Percentiles rank a stretch among this genome's conserved stretches.
These are phyloP conservation scores for Chironomus striatipennis DNA, from an alignment of 1,140 invertebrate genomes.

Conservation along the genomic window DNA sequence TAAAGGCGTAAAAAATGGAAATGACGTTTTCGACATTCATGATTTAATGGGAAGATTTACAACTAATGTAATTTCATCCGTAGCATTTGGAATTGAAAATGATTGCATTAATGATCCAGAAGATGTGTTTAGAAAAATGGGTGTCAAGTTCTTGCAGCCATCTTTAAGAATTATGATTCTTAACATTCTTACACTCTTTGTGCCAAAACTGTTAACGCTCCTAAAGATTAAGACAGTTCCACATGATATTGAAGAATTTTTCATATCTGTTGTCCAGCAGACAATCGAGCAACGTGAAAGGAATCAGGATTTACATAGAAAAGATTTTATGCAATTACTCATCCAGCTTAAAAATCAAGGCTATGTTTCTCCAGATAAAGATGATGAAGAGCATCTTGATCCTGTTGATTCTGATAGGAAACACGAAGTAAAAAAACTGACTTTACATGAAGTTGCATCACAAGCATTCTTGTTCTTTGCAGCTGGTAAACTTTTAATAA, in stretches of 20 bases:
- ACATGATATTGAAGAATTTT: slow-evolving; percentile 32
- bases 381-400: neutral
- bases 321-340: slow-evolving; percentile 34
- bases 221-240: slow-evolving; percentile 27
- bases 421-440: neutral
- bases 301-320: slow-evolving; percentile 29
- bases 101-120: slow-evolving; percentile 33
- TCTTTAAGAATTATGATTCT: slow-evolving; percentile 25
- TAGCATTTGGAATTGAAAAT: slow-evolving; percentile 37
- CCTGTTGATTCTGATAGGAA: neutral
- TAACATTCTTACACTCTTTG: slow-evolving; percentile 27
- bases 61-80: slow-evolving; percentile 35
- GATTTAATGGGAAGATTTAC: slow-evolving; percentile 32
- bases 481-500: slow-evolving; percentile 33
- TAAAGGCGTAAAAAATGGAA: slow-evolving; percentile 25
- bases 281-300: slow-evolving; percentile 33
- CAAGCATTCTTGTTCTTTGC: slow-evolving; percentile 30
- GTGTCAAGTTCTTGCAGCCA: slow-evolving; percentile 30
- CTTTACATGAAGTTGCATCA: slow-evolving; percentile 26
- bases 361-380: neutral
- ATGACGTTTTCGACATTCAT: slow-evolving; percentile 30
- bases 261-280: slow-evolving; percentile 31
- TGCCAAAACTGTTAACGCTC: slow-evolving; percentile 29
- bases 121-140: slow-evolving; percentile 32
- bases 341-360: slow-evolving; percentile 30